A percentile compares a stretch with the other conserved stretches of the same genome.
Evolutionary conservation across 2,888 invertebrate genomes (phyloP).

Genomic region (Saturnia pavonia): DNA sequence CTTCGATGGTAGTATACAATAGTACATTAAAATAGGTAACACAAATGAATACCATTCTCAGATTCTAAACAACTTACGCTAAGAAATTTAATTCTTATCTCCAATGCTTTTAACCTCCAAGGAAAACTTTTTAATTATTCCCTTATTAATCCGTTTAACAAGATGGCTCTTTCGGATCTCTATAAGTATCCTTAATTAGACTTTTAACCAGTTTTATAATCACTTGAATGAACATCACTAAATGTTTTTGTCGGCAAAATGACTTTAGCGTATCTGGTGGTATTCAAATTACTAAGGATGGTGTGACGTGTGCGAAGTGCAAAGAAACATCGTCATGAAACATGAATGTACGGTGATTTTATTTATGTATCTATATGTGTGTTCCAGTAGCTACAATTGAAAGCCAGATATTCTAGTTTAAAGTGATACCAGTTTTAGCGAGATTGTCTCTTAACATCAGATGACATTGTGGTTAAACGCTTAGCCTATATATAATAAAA

Average conservation of each 20-base stretch:
- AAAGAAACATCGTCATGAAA: too few relatives aligned
- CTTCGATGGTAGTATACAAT: not conserved
- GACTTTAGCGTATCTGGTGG: not conserved
- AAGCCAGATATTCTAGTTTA: too few relatives aligned
- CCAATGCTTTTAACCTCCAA: not conserved
- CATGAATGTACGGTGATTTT: too few relatives aligned
- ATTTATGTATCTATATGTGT: too few relatives aligned
- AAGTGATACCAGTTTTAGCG: too few relatives aligned
- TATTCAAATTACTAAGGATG: not conserved
- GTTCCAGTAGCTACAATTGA: too few relatives aligned
- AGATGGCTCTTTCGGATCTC: not conserved
- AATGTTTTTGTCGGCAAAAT: not conserved
- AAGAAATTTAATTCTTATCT: not conserved
- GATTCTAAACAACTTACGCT: not conserved
- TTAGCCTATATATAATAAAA: too few relatives aligned
- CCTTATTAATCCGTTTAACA: slow-evolving; percentile 2
- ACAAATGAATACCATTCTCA: not conserved
- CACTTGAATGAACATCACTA: not conserved
- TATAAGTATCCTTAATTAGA: not conserved
- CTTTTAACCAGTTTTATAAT: not conserved
- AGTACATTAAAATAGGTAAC: not conserved
- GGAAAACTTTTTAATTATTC: slow-evolving; percentile 9
- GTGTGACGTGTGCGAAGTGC: too few relatives aligned
- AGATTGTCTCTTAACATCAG: too few relatives aligned
- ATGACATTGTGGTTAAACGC: too few relatives aligned